phyloP scores from a whole-genome alignment of 2,797 vertebrate species.

The Tokudaia tokunoshimensis region DNA sequence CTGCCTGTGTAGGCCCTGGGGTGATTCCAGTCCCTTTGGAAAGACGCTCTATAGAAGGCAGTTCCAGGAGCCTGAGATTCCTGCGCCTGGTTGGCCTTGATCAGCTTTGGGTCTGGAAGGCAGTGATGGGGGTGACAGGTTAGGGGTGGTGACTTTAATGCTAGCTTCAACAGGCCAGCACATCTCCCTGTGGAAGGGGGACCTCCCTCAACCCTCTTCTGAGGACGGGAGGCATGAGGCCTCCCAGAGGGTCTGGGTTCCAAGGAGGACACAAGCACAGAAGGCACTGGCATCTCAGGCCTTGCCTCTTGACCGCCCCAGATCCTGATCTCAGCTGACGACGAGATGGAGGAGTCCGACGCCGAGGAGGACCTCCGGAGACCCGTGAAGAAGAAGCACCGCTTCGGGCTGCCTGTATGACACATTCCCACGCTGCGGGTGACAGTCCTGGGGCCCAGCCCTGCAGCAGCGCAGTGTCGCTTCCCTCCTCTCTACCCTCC shows the following conservation, averaged over 20 bases:
- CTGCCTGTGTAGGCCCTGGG: neutral
- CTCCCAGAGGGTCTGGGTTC: neutral
- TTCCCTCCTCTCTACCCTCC: slow-evolving; percentile 49
- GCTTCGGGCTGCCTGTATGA: slow-evolving; percentile 97
- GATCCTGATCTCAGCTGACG: slow-evolving; percentile 98
- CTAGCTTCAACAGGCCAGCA: neutral
- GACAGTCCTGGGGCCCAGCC: slow-evolving; percentile 71
- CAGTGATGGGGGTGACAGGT: neutral
- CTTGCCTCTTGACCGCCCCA: slow-evolving; percentile 80
- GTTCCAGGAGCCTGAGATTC: neutral
- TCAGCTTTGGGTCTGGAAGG: neutral
- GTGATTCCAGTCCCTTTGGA: neutral
- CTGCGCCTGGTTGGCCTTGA: neutral
- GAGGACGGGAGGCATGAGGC: neutral
- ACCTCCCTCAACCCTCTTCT: neutral
- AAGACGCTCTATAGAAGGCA: neutral
- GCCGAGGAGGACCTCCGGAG: slow-evolving; percentile 94
- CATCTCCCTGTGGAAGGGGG: neutral
- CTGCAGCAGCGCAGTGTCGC: slow-evolving; percentile 73
- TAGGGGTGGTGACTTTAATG: neutral
- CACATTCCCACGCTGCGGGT: slow-evolving; percentile 76
- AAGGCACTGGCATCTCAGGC: neutral
- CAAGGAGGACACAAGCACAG: neutral
- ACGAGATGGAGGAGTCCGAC: slow-evolving; percentile 98
- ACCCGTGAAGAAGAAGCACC: slow-evolving; percentile 95